A percentile compares a stretch with the other conserved stretches of the same genome.
Conservation (phyloP, 2,797 vertebrate species). For the Molossus molossus region DNA sequence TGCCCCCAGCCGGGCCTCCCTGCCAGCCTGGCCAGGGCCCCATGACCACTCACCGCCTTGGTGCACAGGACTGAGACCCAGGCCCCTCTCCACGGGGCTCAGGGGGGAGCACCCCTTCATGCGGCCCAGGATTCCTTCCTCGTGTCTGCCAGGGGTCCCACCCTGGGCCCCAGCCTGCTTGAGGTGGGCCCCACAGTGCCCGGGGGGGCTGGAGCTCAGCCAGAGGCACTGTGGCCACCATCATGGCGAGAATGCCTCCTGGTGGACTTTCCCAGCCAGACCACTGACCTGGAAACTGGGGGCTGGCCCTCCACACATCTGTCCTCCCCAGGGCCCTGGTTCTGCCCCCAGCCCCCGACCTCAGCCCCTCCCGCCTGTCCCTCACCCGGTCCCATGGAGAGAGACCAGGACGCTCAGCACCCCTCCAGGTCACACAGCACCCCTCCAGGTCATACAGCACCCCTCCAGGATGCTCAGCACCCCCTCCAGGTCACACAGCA, state of each 20-base stretch:
- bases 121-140: not conserved
- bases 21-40: not conserved
- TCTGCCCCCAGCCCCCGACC: not conserved
- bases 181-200: not conserved
- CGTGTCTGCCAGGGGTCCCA: rapidly evolving
- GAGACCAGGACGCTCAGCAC: rapidly evolving
- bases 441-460: no score
- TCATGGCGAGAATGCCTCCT: not conserved
- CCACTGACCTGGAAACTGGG: not conserved
- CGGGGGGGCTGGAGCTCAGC: rapidly evolving
- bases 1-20: not conserved
- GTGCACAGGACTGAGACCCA: not conserved
- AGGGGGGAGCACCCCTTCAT: rapidly evolving
- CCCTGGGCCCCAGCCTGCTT: rapidly evolving
- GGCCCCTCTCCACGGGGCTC: not conserved
- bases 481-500: no score
- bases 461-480: no score
- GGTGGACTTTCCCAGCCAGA: not conserved
- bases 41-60: rapidly evolving
- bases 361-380: not conserved
- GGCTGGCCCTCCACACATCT: not conserved
- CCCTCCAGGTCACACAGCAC: rapidly evolving
- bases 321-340: not conserved
- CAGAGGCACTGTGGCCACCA: not conserved
- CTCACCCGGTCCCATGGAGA: rapidly evolving